phyloP scores from a whole-genome alignment of 2,888 invertebrate species.

The Drosophila pseudotakahashii region DNA sequence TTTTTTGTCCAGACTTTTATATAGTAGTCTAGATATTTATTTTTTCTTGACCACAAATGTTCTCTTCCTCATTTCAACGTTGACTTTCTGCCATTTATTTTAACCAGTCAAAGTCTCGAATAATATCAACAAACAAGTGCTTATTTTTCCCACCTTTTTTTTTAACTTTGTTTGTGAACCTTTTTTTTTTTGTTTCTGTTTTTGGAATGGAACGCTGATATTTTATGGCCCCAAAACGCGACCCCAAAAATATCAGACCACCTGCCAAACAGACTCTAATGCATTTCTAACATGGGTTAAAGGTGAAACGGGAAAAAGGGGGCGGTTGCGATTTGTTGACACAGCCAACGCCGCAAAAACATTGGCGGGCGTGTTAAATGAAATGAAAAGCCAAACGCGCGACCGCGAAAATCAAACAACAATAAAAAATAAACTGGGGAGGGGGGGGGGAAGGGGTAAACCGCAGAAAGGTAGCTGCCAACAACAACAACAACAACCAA shows the following conservation, averaged over 20 bases:
- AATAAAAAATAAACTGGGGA: slow-evolving; percentile 59
- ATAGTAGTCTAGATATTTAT: no score
- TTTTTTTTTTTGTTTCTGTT: neutral
- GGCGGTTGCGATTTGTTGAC: slow-evolving; percentile 62
- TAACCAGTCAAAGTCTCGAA: slow-evolving; percentile 12
- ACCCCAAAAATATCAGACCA: slow-evolving; percentile 16
- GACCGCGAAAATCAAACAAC: slow-evolving; percentile 77
- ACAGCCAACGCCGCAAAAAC: slow-evolving; percentile 62
- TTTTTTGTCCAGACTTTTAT: no score
- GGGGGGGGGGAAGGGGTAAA: slow-evolving; percentile 23
- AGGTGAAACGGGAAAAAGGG: neutral
- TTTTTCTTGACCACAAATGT: no score
- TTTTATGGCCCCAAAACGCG: slow-evolving; percentile 18
- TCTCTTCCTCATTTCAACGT: neutral
- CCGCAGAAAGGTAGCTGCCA: slow-evolving; percentile 45
- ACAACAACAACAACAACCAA: slow-evolving; percentile 8
- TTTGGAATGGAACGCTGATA: slow-evolving; percentile 16
- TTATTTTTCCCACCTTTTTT: slow-evolving; percentile 6
- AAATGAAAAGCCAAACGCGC: slow-evolving; percentile 75
- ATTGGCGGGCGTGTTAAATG: slow-evolving; percentile 71
- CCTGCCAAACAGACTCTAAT: slow-evolving; percentile 36
- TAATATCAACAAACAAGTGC: slow-evolving; percentile 28
- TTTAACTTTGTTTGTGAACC: neutral
- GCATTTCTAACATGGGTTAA: slow-evolving; percentile 33
- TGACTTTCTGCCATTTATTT: slow-evolving; percentile 6